Conservation (phyloP, 2,888 invertebrate genomes). For the Lysandra bellargus region DNA sequence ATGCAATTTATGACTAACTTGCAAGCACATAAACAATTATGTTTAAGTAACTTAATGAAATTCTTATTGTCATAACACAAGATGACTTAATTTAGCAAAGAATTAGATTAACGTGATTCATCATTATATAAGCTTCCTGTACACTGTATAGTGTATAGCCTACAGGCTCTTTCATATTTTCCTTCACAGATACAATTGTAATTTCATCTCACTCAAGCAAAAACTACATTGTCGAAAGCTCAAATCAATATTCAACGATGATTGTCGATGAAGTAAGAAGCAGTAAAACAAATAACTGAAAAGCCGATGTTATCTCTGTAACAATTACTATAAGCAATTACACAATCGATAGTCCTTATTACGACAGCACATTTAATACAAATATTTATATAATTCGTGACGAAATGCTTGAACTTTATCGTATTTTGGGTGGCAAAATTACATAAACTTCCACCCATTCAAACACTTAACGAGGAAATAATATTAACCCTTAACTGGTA, state of each 20-base stretch:
- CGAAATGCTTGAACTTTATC: constrained; percentile 7
- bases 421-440: constrained; percentile 2
- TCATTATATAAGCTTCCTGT: too few species aligned
- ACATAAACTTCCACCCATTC: constrained; percentile 19
- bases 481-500: neutral
- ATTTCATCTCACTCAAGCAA: neutral
- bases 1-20: too few species aligned
- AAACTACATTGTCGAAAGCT: neutral
- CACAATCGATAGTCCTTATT: constrained; percentile 52
- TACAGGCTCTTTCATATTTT: too few species aligned
- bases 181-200: neutral
- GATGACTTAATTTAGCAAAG: too few species aligned
- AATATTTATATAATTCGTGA: constrained; percentile 29
- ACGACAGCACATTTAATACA: constrained; percentile 31
- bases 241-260: neutral
- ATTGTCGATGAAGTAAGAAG: constrained; percentile 8
- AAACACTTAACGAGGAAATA: constrained; percentile 13
- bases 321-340: constrained; percentile 65
- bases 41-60: too few species aligned
- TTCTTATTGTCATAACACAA: too few species aligned
- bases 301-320: constrained; percentile 66
- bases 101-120: too few species aligned
- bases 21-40: too few species aligned
- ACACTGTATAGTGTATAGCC: too few species aligned
- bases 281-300: constrained; percentile 41